Conservation (phyloP, 2,113 vertebrate genomes). For the Ceratotherium simum region DNA sequence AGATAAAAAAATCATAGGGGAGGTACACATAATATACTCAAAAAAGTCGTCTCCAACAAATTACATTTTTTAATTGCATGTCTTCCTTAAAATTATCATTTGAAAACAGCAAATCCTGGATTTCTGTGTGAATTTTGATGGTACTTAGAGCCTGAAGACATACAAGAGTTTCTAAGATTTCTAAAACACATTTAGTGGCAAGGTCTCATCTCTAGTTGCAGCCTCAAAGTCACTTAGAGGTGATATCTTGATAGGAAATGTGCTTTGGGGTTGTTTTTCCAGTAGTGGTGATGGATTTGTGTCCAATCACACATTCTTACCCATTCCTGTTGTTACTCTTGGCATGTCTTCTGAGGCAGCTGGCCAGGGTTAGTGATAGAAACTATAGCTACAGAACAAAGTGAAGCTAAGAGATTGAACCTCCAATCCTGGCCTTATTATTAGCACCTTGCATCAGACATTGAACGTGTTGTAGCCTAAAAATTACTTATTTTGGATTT, state of each 20-base stretch:
- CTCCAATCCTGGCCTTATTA: not conserved
- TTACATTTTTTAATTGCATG: slow-evolving; percentile 37
- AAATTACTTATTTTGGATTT: slow-evolving; percentile 47
- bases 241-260: not conserved
- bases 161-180: slow-evolving; percentile 19
- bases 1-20: not conserved
- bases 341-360: slow-evolving; percentile 1
- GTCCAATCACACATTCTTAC: not conserved
- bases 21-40: not conserved
- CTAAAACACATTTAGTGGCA: slow-evolving; percentile 38
- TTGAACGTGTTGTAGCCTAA: slow-evolving; percentile 9
- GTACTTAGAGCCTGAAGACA: not conserved
- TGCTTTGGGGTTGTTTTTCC: not conserved
- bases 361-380: not conserved
- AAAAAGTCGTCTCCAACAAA: not conserved
- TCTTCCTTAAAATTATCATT: slow-evolving; percentile 30
- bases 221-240: not conserved
- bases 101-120: slow-evolving; percentile 27
- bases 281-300: slow-evolving; percentile 57
- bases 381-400: not conserved
- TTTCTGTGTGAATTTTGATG: slow-evolving; percentile 39
- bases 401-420: slow-evolving; percentile 29
- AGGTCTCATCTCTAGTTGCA: slow-evolving; percentile 37
- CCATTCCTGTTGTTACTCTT: not conserved
- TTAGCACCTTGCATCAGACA: not conserved